Evolutionary conservation across 2,888 invertebrate genomes (phyloP).

Genomic region (Bimastos eiseni): DNA sequence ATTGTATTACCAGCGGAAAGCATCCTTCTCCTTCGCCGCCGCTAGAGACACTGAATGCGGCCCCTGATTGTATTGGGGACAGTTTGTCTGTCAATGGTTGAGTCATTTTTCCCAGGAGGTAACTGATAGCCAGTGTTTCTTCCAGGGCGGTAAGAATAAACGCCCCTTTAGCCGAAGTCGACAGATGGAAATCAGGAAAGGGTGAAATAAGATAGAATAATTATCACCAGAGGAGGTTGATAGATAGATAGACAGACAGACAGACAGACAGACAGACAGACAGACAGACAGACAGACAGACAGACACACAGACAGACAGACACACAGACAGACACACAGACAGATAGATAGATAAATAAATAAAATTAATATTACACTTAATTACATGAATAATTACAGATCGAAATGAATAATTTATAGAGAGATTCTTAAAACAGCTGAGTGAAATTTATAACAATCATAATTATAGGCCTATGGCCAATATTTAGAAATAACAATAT

Average conservation of each 20-base stretch:
- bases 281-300: not conserved
- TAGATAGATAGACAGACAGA: not conserved
- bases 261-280: not conserved
- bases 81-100: not conserved
- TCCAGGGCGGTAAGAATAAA: not conserved
- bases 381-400: too few relatives aligned
- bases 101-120: not conserved
- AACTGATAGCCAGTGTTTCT: not conserved
- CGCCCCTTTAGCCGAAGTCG: not conserved
- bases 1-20: not conserved
- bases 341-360: not conserved
- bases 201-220: not conserved
- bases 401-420: too few relatives aligned
- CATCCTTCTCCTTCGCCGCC: not conserved
- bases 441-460: too few relatives aligned
- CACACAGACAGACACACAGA: not conserved
- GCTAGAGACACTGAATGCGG: not conserved
- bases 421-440: too few relatives aligned
- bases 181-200: not conserved
- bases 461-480: too few relatives aligned
- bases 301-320: not conserved
- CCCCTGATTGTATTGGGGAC: not conserved
- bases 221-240: too few relatives aligned
- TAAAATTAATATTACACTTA: too few relatives aligned
- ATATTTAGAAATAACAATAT: too few relatives aligned